Percentiles rank a stretch among this genome's conserved stretches.
Conservation (phyloP, 2,113 vertebrate genomes). For the Alexandromys fortis region DNA sequence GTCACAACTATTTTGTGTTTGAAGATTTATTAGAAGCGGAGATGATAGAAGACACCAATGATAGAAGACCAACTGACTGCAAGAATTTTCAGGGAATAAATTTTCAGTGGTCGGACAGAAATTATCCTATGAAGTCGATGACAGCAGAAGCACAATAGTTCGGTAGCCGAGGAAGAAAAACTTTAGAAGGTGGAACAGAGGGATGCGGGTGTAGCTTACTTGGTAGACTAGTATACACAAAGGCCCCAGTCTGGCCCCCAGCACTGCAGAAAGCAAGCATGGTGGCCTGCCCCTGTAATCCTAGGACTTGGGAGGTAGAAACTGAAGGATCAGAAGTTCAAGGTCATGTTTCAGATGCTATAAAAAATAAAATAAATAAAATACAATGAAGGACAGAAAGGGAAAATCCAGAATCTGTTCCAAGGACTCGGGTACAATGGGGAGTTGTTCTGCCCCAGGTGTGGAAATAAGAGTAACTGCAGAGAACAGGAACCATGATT, state of each 20-base stretch:
- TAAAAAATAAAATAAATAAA: no score
- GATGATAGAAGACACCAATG: neutral
- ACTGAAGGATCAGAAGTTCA: neutral
- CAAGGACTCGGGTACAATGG: neutral
- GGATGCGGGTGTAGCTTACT: no score
- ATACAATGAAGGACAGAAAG: no score
- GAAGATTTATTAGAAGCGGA: neutral
- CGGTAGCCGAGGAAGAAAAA: neutral
- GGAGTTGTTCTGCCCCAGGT: neutral
- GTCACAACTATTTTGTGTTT: neutral
- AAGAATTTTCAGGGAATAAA: neutral
- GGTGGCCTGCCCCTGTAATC: neutral
- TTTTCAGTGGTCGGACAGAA: neutral
- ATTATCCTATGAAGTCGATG: no score
- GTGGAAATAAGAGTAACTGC: neutral
- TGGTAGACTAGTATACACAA: neutral
- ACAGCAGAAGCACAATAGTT: neutral
- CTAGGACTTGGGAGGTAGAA: neutral
- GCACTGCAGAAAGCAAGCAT: neutral
- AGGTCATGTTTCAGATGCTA: neutral
- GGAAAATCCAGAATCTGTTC: neutral
- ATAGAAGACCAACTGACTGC: neutral
- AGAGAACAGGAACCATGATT: neutral
- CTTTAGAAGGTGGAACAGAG: no score
- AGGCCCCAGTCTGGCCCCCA: neutral